Base-by-base conservation (phyloP, 2,888 invertebrate species). In the Elmis aenea region DNA sequence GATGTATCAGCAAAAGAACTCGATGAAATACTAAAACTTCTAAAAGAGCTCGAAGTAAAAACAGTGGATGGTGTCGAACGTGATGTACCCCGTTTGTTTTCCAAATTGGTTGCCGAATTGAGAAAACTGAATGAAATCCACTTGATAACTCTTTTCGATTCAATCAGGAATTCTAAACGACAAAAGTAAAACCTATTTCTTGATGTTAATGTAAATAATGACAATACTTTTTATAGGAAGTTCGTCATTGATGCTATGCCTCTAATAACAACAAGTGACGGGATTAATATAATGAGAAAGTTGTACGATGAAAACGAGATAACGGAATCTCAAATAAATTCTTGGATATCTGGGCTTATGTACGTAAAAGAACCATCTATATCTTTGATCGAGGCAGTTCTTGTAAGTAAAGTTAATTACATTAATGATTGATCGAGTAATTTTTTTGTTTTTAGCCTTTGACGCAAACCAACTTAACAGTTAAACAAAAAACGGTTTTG, bases 231-330 rank as follows among this genome's bases (percentile, higher is more conserved):
- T 40, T 32, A 24, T 14, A 18, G 48, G 33, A 48, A 42, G 26
- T 50, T 52, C 29, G 45, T 46, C 22, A 24, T 53, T 8, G 51
- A 53, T 27, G 50, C 49, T 5, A 38, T 53, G 15, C 44, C 50
- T 11, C 24, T 50, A 10, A 31, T 49, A 6, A 48, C 42, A 18
- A 46, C 49, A 5, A 28, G 33, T 3, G 42, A 45, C 6, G 48
- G 44, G 3, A 46, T 52, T 25, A 44, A 42, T 31, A 42, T 45
- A 3, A 51, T 53, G 49, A 43, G 35, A 14, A 20, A 42, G 3
- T 39, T 53, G 11, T 46, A 46, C 21, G 25, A 29, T 2, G 23
- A 38, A 5, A 21, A 38, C 5, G 41, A 48, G 23, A 26, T 53
- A 13, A 21, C 37, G 1, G 38, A 28, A 13, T 33, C 41, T 9